These are phyloP conservation scores for Colinus virginianus DNA, from an alignment of 2,113 vertebrate genomes.

Conservation along the genomic window DNA sequence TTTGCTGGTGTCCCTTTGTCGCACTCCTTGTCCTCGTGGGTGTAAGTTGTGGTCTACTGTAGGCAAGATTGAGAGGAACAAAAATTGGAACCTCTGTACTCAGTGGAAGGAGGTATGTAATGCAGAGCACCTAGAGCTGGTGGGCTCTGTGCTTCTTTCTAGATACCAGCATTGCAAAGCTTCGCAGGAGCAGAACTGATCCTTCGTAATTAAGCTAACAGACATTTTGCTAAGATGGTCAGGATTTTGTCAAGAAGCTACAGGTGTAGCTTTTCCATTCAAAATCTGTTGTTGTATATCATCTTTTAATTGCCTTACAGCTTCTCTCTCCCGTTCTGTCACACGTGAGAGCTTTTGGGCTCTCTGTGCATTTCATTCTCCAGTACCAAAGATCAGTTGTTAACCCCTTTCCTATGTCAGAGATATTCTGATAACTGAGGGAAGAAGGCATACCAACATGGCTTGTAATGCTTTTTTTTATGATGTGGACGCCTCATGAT, in stretches of 20 bases:
- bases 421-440: neutral
- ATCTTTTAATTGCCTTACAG: neutral
- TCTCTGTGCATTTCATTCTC: neutral
- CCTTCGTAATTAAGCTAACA: neutral
- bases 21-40: neutral
- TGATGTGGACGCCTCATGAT: neutral
- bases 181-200: neutral
- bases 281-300: neutral
- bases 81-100: neutral
- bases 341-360: neutral
- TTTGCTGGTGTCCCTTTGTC: neutral
- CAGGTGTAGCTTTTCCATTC: neutral
- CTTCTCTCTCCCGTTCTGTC: neutral
- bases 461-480: neutral
- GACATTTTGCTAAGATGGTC: neutral
- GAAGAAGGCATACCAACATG: neutral
- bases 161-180: neutral
- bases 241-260: neutral
- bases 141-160: neutral
- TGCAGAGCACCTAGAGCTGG: neutral
- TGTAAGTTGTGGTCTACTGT: neutral
- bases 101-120: slow-evolving; percentile 63
- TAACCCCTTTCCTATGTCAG: neutral
- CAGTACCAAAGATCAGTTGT: neutral
- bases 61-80: slow-evolving; percentile 13